Evolutionary conservation across 2,797 vertebrate species (phyloP), one percentile per base, ranked within the genome.

Genomic region (Myiotriccus ornatus): DNA sequence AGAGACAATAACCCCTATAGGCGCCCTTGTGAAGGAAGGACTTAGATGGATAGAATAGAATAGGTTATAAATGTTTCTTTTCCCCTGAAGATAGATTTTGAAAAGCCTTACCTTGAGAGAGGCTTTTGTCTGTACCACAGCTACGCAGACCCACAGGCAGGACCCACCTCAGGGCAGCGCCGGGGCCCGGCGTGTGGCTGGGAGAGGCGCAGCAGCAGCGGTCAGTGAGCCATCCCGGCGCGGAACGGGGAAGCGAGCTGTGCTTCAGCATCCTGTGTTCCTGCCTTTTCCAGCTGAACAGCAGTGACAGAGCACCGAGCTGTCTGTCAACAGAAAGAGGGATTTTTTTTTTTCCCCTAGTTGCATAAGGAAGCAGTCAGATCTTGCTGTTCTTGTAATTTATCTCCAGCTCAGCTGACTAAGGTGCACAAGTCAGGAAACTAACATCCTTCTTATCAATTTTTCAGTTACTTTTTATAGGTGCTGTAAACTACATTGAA

Each of bases 281-380:
- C 77, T 84, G 69, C 50, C 52, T 81, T 28, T 55, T 43, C 79
- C 90, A 39, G 80, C 63, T 16, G n/a, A 73, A 14, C 71, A 13
- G 39, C 60, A 62, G 69, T 12, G 11, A 39, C 47, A 49, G 7
- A 76, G 27, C 77, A 80, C 24, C 0, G 10, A 79, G 55, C 79
- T 76, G 47, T 4, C 69, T 92, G 69, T 47, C 87, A 87, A 62
- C 19, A 84, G 53, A 93, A 73, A 83, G 56, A 64, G 49, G 56
- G 22, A 35, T 20, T 30, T 64, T 62, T 62, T 17, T 67, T 32
- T 41, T 74, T 23, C 12, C 44, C 46, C 20, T 6, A 30, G 30
- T 28, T 95, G 80, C 91, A 65, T 88, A 86, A 95, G 77, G 65
- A 90, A 94, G 80, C 57, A 73, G 78, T 91, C 87, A 90, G 73